Evolutionary conservation across 2,888 invertebrate species (phyloP), one percentile per base, ranked within the genome.

Genomic region (Thysanoteuthis rhombus): DNA sequence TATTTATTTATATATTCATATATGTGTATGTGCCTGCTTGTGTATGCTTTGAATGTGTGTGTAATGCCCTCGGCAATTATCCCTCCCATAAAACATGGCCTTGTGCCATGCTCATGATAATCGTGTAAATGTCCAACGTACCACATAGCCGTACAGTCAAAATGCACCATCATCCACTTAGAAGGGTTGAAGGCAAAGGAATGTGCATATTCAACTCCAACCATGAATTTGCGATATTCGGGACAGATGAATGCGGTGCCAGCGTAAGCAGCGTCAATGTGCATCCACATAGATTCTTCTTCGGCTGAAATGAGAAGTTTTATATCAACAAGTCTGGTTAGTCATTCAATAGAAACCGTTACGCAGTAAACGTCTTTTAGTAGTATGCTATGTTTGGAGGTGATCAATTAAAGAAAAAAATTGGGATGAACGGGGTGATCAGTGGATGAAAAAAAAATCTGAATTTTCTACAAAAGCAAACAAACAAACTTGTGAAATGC

Each of bases 91-190:
- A n/a, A 38, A 36, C 22, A 90, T 90, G 16, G 19, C 90, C 52
- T 58, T 58, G 52, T 58, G 52, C 52, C 25, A 6, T 22, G 25
- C 52, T 42, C 10, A 19, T 93, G 19, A 47, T 52, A 36, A 89
- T 36, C 0, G 5, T 22, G 28, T 28, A 25, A 32, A 12, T n/a
- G 19, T 38, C 16, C 32, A 39, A 94, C 95, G 39, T 97, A 99
- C 99, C 99, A 99, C 98, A 99, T 98, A 1, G 99, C 99, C 0
- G 99, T 99, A 97, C 99, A 99, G 97, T 99, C 99, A 95, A 99
- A 99, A 97, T 99, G 99, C 22, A 99, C 98, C 99, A 99, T 98
- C 97, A 99, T 97, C 99, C 99, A 99, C 97, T 99, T 99, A 94
- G 99, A 99, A 0, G 99, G 99, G 97, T 99, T 99, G 97, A 99